Conservation (phyloP, 2,888 invertebrate species). For the Tanaodytes sp. region DNA sequence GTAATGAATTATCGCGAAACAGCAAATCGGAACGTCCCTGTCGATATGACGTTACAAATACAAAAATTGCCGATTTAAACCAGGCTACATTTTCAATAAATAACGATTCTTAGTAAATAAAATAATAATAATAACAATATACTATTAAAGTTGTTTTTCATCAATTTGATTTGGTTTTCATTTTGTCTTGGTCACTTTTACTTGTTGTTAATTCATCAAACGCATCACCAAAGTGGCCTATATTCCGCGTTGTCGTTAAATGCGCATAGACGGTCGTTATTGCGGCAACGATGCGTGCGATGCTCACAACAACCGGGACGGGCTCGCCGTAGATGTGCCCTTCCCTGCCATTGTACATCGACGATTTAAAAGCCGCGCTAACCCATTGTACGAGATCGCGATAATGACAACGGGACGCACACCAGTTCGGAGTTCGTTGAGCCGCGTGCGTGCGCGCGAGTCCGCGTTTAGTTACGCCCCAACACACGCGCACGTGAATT, state of each 20-base stretch:
- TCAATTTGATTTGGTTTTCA: too few species aligned
- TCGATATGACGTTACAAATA: too few species aligned
- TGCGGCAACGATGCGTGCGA: slow-evolving; percentile 52
- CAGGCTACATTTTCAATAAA: too few species aligned
- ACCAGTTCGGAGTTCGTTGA: slow-evolving; percentile 55
- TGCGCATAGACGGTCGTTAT: slow-evolving; percentile 33
- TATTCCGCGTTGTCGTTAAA: slow-evolving; percentile 37
- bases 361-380: slow-evolving; percentile 47
- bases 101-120: too few species aligned
- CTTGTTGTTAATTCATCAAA: too few species aligned
- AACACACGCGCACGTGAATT: slow-evolving; percentile 43
- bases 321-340: slow-evolving; percentile 59
- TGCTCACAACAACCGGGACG: slow-evolving; percentile 52
- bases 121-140: too few species aligned
- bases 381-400: slow-evolving; percentile 49
- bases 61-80: too few species aligned
- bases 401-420: slow-evolving; percentile 47
- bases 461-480: slow-evolving; percentile 47
- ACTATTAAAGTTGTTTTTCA: too few species aligned
- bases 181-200: too few species aligned
- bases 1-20: too few species aligned
- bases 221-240: too few species aligned
- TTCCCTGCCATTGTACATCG: slow-evolving; percentile 64
- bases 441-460: slow-evolving; percentile 48
- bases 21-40: too few species aligned